Conservation (phyloP, 2,888 invertebrate genomes). For the Meandrusa payeni region DNA sequence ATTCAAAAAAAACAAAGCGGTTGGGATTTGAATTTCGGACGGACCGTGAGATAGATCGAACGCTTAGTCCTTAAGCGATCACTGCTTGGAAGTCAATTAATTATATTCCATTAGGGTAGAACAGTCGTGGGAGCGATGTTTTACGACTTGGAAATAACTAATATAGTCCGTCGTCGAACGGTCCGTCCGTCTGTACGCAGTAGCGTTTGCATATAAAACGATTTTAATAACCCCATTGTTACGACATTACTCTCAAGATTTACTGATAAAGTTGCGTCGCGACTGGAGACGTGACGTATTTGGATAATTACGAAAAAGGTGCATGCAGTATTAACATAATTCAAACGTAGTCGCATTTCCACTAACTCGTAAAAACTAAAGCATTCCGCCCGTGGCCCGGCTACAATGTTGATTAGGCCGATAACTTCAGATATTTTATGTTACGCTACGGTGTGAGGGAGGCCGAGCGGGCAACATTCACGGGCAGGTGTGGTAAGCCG, state of each 20-base stretch:
- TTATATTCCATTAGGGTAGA: no score
- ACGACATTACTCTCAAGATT: slow-evolving; percentile 28
- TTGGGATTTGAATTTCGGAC: no score
- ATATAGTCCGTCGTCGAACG: no score
- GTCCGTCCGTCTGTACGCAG: no score
- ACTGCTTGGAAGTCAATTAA: no score
- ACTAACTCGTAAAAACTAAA: slow-evolving; percentile 13
- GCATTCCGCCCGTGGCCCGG: slow-evolving; percentile 1
- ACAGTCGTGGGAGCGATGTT: no score
- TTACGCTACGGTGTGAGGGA: background rate
- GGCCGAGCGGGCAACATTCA: background rate
- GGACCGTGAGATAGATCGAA: no score
- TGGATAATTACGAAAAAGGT: slow-evolving; percentile 40
- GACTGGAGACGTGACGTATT: slow-evolving; percentile 41
- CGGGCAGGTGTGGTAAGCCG: slow-evolving; percentile 6
- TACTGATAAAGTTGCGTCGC: slow-evolving; percentile 20
- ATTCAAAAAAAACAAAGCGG: no score
- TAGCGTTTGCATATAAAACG: slow-evolving; percentile 30
- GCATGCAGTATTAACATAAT: slow-evolving; percentile 5
- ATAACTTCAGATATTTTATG: slow-evolving; percentile 8
- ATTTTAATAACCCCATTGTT: slow-evolving; percentile 44
- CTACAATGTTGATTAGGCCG: slow-evolving; percentile 3
- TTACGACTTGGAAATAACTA: no score
- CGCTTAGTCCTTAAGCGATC: no score
- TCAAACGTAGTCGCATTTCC: slow-evolving; percentile 12